phyloP scores from a whole-genome alignment of 2,797 vertebrate species.

The Platyrinchus mystaceus region DNA sequence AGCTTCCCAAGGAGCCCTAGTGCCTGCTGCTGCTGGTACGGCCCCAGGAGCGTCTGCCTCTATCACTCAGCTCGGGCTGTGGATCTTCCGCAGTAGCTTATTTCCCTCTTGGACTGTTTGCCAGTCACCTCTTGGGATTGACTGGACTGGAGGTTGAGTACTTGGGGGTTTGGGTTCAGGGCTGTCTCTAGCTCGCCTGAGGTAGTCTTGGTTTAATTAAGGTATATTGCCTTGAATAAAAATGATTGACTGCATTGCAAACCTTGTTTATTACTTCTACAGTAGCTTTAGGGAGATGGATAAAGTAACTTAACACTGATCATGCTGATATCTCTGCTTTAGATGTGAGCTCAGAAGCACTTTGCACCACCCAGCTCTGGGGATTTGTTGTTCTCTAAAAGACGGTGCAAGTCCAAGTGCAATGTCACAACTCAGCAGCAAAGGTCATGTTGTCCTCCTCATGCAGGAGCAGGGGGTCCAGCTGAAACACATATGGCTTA shows the following conservation, averaged over 20 bases:
- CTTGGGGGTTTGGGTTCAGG: background rate
- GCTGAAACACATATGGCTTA: background rate
- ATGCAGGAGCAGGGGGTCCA: background rate
- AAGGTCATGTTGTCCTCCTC: background rate
- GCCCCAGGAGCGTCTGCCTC: background rate
- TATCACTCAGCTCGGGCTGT: accelerated
- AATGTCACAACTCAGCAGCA: background rate
- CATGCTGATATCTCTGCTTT: background rate
- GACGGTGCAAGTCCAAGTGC: background rate
- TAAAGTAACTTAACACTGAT: background rate
- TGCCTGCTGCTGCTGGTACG: background rate
- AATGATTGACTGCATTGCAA: background rate
- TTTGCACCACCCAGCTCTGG: background rate
- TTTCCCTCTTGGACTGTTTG: background rate
- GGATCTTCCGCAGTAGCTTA: background rate
- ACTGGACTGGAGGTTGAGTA: background rate
- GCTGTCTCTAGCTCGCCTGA: background rate
- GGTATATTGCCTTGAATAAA: background rate
- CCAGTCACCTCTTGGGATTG: background rate
- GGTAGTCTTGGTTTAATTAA: background rate
- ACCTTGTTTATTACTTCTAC: background rate
- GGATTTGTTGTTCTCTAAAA: background rate
- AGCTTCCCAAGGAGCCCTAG: background rate
- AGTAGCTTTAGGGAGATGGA: background rate
- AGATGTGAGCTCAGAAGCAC: background rate